These are phyloP conservation scores for Pogonocichla stellata DNA, from an alignment of 2,113 vertebrate genomes.

Conservation along the genomic window DNA sequence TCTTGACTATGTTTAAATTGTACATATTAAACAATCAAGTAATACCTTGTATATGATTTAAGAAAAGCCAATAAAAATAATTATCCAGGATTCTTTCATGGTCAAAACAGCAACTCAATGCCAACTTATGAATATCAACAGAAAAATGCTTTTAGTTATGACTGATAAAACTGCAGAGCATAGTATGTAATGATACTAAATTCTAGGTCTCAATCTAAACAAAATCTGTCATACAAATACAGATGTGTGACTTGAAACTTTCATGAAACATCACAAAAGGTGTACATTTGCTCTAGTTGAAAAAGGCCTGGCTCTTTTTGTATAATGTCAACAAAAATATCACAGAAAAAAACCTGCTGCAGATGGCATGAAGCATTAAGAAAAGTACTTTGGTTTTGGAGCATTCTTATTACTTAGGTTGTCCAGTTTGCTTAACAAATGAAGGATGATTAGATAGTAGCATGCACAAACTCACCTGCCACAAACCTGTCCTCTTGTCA, in stretches of 20 bases:
- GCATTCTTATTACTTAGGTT: background rate
- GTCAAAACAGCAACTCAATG: background rate
- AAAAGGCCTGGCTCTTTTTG: background rate
- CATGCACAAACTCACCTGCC: conserved; percentile 40
- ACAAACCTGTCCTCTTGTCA: background rate
- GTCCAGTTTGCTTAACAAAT: background rate
- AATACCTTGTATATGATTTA: background rate
- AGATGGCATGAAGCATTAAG: background rate
- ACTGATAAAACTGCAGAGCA: background rate
- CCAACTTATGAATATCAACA: background rate
- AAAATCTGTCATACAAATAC: background rate
- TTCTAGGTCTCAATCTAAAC: background rate
- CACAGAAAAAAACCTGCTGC: background rate
- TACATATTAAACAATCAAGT: background rate
- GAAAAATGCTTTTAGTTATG: background rate
- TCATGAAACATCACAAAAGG: background rate
- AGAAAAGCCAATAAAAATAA: background rate
- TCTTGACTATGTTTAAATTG: background rate
- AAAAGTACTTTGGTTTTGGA: background rate
- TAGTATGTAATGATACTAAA: background rate
- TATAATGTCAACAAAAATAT: background rate
- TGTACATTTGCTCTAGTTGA: background rate
- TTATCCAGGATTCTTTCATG: background rate
- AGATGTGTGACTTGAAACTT: background rate
- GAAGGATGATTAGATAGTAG: background rate